Evolutionary conservation across 2,113 vertebrate genomes (phyloP).

Genomic region (Galbula dea): DNA sequence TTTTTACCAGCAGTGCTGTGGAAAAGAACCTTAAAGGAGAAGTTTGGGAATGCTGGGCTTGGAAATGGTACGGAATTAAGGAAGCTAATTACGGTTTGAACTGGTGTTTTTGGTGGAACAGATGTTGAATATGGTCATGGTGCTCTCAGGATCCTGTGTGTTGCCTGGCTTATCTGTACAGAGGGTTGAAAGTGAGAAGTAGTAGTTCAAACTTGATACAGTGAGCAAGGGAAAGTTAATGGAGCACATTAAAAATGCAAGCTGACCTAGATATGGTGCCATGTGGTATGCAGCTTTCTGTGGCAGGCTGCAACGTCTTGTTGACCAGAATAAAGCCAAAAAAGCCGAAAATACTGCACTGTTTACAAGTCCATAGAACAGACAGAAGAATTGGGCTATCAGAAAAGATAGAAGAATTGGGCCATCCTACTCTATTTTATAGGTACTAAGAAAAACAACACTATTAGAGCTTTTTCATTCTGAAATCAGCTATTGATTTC

Average conservation of each 20-base stretch:
- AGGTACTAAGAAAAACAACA: background rate
- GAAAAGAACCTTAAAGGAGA: background rate
- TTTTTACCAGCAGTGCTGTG: background rate
- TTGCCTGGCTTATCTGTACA: background rate
- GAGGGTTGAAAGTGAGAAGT: constrained; percentile 13
- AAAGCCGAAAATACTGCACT: background rate
- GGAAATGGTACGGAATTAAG: background rate
- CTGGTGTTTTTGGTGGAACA: background rate
- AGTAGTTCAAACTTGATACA: constrained; percentile 20
- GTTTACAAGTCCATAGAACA: background rate
- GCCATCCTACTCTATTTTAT: background rate
- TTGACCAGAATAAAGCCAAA: background rate
- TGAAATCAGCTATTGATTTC: background rate
- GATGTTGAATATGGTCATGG: background rate
- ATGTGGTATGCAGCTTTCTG: constrained; percentile 18
- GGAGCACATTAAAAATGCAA: constrained; percentile 57
- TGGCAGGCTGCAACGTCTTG: background rate
- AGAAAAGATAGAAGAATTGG: background rate
- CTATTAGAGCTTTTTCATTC: background rate
- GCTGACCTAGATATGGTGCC: constrained; percentile 52
- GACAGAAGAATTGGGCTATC: background rate
- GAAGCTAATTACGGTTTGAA: background rate
- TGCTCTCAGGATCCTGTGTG: background rate
- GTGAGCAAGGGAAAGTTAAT: constrained; percentile 9
- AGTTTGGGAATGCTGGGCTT: background rate